Percentiles rank a stretch among this genome's conserved stretches.
These are phyloP conservation scores for Metellina segmentata DNA, from an alignment of 2,888 invertebrate genomes.

Conservation along the genomic window DNA sequence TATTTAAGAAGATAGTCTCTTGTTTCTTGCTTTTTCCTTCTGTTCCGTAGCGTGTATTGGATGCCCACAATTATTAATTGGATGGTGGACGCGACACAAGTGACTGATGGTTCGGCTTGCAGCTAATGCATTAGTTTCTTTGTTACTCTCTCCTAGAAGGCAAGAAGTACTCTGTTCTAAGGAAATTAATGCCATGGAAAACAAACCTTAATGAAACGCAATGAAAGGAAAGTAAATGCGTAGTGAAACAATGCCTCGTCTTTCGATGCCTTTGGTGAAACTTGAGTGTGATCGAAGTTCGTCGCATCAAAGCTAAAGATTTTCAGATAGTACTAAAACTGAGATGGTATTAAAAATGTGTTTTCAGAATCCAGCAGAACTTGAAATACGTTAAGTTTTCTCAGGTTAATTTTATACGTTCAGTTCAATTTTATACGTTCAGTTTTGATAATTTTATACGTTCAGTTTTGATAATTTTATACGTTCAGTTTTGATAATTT, in stretches of 20 bases:
- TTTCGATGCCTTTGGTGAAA: neutral
- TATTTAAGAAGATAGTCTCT: neutral
- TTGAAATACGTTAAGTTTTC: too few species aligned
- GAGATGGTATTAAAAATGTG: too few species aligned
- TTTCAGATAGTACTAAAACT: neutral
- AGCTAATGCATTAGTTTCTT: constrained; percentile 44
- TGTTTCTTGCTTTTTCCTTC: neutral
- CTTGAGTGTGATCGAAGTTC: neutral
- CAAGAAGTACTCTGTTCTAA: constrained; percentile 35
- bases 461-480: too few species aligned
- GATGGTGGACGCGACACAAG: constrained; percentile 28
- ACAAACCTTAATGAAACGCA: constrained; percentile 45
- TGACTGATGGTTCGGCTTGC: constrained; percentile 27
- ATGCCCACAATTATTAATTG: constrained; percentile 39
- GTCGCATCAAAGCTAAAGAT: neutral
- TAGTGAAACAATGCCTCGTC: constrained; percentile 6
- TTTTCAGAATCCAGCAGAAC: too few species aligned
- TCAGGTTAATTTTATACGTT: too few species aligned
- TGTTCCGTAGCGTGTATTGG: constrained; percentile 23
- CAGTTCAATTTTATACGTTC: too few species aligned
- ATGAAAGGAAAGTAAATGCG: constrained; percentile 41
- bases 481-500: too few species aligned
- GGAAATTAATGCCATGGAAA: constrained; percentile 41
- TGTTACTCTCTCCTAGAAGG: constrained; percentile 12
- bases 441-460: too few species aligned